Evolutionary conservation across 1,140 invertebrate species (phyloP).

Genomic region (Drosophila gunungcola): DNA sequence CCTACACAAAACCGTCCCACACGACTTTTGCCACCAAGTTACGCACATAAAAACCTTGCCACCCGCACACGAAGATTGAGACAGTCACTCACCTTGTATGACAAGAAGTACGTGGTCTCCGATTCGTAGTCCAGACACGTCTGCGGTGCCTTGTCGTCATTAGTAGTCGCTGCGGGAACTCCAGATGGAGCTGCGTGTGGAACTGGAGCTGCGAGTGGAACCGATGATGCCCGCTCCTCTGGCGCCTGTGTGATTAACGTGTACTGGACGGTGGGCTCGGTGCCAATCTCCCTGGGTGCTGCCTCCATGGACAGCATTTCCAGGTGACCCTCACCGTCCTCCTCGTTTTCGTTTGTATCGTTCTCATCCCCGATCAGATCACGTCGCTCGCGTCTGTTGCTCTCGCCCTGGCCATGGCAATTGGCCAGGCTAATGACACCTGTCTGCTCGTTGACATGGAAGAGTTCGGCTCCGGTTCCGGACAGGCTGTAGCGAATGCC

Average conservation of each 20-base stretch:
- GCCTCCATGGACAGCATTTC: slow-evolving; percentile 64
- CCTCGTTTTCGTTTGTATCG: not conserved
- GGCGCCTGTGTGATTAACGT: slow-evolving; percentile 73
- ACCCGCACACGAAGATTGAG: slow-evolving; percentile 31
- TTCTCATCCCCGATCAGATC: slow-evolving; percentile 64
- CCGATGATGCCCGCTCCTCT: slow-evolving; percentile 10
- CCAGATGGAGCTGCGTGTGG: slow-evolving; percentile 23
- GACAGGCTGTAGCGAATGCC: slow-evolving; percentile 94
- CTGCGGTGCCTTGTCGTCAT: slow-evolving; percentile 67
- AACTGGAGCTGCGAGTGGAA: slow-evolving; percentile 11
- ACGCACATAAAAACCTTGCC: slow-evolving; percentile 33
- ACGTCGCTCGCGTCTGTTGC: slow-evolving; percentile 69
- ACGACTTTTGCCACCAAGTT: slow-evolving; percentile 3
- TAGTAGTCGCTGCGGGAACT: slow-evolving; percentile 50
- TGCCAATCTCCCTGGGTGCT: slow-evolving; percentile 62
- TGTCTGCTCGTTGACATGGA: slow-evolving; percentile 91
- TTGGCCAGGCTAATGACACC: slow-evolving; percentile 93
- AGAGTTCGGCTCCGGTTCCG: slow-evolving; percentile 93
- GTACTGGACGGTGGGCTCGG: slow-evolving; percentile 77
- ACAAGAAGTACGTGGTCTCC: slow-evolving; percentile 92
- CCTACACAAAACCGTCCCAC: slow-evolving; percentile 4
- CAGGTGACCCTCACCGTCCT: slow-evolving; percentile 33
- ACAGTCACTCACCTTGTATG: slow-evolving; percentile 89
- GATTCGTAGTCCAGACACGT: slow-evolving; percentile 95
- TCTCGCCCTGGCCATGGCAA: slow-evolving; percentile 86